Evolutionary conservation across 2,797 vertebrate genomes (phyloP), one percentile per base, ranked within the genome.

Genomic region (Pogoniulus pusillus): DNA sequence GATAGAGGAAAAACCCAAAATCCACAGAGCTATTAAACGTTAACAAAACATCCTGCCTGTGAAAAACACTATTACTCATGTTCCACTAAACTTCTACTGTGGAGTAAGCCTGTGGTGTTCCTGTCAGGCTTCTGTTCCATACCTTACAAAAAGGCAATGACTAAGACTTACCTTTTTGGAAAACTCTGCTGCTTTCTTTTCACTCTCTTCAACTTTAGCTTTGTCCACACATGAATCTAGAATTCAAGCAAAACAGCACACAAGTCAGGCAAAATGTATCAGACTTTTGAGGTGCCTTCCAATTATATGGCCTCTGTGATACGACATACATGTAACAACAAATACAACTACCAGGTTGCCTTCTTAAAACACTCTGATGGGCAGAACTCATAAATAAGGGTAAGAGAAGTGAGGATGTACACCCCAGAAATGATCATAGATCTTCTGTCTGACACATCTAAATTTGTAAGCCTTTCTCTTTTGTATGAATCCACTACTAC

Each of bases 201-300:
- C 99, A 93, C 98, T 99, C 97, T 99, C 99, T 69, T 99, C 99
- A 87, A 99, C 98, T 97, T 99, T 99, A 86, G 98, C 98, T 97
- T 99, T 99, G 96, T 99, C 98, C 95, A 99, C 99, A 95, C 98
- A 98, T 9, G 98, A 97, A 98, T 99, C 99, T 99, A 96, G 82
- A 96, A 97, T 89, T 91, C 8, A 60, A 95, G 71, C 12, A 29
- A 53, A 89, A 96, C 17, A 90, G 7, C 82, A 75, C 17, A 84
- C 2, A 12, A 39, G 30, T 91, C 47, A 88, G 10, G 4, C 23
- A 68, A 66, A 64, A 64, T 0, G 1, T 9, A 19, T 7, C 45
- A 54, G 18, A 82, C 16, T 24, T 72, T n/a, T 45, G 9, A 78
- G 13, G 15, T 39, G 49, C 23, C 37, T 74, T 51, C n/a, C 32